Base-by-base conservation (phyloP, 2,113 vertebrate genomes). In the Xenus cinereus region DNA sequence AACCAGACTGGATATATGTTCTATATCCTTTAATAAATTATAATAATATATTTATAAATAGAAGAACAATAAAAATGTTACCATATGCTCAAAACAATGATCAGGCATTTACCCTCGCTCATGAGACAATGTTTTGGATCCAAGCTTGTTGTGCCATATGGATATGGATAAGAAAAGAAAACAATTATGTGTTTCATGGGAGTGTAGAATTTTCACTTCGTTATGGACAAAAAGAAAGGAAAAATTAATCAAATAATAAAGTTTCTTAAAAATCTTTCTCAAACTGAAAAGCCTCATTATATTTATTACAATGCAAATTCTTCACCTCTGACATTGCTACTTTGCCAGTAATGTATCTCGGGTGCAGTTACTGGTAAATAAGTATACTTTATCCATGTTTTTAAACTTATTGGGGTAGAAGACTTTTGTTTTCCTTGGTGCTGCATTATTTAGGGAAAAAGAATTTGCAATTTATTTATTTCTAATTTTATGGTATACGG, bases 41-140 rank as follows among this genome's bases (percentile, higher is more conserved):
- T 89, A 48, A 92, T 79, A 85, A 97, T 69, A 32, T 83, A 90
- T 94, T 97, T 95, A 90, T 95, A 93, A 90, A 95, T 60, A 96
- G 64, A 92, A 96, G 59, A 91, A 93, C 45, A 90, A 96, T 94
- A 85, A 84, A 95, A 96, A 75, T 63, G 33, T 53, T 93, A 73
- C 87, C 89, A 92, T 89, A 91, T 87, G 82, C 66, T 96, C 79
- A 67, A 90, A 95, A 78, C 73, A 95, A 83, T 75, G 79, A 96
- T 96, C 53, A 90, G 72, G 37, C 69, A 57, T 82, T 97, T 96
- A 82, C 63, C 59, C 71, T 89, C 27, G 75, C 48, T 94, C 81
- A 66, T 51, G 77, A 92, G 83, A 85, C 77, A 96, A 73, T 60
- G 37, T 75, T 97, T 90, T 90, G 80, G 73, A 90, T 93, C 35